Evolutionary conservation across 2,888 invertebrate species (phyloP), one percentile per base, ranked within the genome.

Genomic region (Anoplius nigerrimus): DNA sequence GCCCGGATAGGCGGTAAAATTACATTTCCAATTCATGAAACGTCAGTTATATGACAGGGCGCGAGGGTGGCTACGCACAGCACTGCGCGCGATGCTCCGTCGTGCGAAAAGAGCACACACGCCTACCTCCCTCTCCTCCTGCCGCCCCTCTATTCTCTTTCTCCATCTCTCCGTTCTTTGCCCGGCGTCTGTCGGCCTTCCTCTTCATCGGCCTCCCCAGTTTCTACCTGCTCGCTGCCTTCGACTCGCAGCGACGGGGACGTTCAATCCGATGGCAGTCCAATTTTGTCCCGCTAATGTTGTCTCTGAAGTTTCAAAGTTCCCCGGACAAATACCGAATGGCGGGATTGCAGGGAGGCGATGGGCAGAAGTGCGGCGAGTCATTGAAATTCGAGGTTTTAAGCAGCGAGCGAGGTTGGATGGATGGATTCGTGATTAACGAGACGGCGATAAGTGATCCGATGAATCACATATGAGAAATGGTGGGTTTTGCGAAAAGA

Each of bases 1-100:
- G 16, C 48, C 16, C 63, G 75, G 56, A 59, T 66, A 76, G 74
- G 77, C 74, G 82, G 82, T 84, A 82, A 87, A 87, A 87, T 87
- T 87, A 87, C 87, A 87, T 87, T 87, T 87, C 86, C 87, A 87
- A 87, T 87, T 87, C 87, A 87, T 87, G 87, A 87, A 87, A 87
- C 74, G 86, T 87, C 87, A 87, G 86, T 83, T 84, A 81, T 82
- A 84, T 80, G 82, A 81, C 75, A 22, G 69, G 67, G 51, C 34
- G 72, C 69, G 66, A 62, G 71, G 59, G 69, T 66, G 69, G 72
- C 69, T 72, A 69, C 62, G 76, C 68, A 69, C 63, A 69, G 71
- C 54, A 69, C 76, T 73, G 45, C 67, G 63, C 61, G 51, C 60
- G 45, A n/a, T 45, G 24, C 55, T 18, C 48, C 53, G 16, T 43